Evolutionary conservation across 2,888 invertebrate genomes (phyloP).

Genomic region (Phymatocera aterrima): DNA sequence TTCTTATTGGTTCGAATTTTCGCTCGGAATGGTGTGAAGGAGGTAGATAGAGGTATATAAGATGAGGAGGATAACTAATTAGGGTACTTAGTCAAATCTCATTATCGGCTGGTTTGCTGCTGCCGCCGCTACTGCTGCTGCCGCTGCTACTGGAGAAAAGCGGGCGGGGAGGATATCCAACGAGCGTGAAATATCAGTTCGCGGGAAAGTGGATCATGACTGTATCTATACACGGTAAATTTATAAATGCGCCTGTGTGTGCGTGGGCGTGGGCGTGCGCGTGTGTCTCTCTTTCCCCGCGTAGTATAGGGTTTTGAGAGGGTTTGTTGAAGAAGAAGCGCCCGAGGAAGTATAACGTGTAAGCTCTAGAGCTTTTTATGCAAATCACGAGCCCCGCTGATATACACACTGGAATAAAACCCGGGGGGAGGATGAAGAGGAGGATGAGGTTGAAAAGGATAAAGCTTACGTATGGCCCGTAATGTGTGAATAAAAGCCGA

Average conservation of each 20-base stretch:
- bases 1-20: conserved; percentile 13
- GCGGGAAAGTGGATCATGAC: not conserved
- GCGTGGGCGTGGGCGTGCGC: no score
- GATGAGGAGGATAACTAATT: conserved; percentile 27
- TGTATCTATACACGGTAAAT: not conserved
- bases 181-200: conserved; percentile 24
- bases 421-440: not conserved
- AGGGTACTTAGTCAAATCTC: conserved; percentile 11
- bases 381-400: conserved; percentile 37
- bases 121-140: not conserved
- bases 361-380: conserved; percentile 41
- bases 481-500: conserved; percentile 60
- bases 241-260: not conserved
- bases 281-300: no score
- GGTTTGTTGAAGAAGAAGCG: not conserved
- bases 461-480: conserved; percentile 71
- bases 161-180: not conserved
- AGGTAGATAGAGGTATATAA: no score
- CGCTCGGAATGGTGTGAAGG: no score
- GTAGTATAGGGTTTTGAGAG: not conserved
- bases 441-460: conserved; percentile 30
- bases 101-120: conserved; percentile 33
- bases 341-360: conserved; percentile 30
- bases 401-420: conserved; percentile 33
- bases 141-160: not conserved